phyloP scores from a whole-genome alignment of 2,888 invertebrate species.

The Nipponacmea schrenckii region DNA sequence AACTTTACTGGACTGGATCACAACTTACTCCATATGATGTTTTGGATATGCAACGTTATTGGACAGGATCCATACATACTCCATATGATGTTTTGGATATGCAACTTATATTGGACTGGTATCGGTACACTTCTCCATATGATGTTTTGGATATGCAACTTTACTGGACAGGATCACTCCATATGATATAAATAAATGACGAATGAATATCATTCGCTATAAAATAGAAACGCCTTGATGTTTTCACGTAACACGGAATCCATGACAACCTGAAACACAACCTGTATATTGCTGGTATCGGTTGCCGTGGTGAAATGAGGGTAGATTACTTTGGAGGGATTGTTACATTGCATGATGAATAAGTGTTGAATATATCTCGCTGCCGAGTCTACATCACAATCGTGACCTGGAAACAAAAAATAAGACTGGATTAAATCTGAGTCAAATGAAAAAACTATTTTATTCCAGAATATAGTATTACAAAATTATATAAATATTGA shows the following conservation, averaged over 20 bases:
- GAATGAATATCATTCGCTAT: conserved; percentile 24
- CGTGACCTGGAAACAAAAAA: conserved; percentile 70
- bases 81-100: no score
- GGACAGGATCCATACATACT: no score
- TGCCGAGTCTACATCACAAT: conserved; percentile 75
- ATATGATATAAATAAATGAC: no score
- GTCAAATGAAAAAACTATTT: neutral
- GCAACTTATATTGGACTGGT: no score
- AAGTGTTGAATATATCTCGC: conserved; percentile 76
- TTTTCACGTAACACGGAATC: conserved; percentile 76
- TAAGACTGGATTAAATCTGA: neutral
- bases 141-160: no score
- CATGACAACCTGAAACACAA: conserved; percentile 77
- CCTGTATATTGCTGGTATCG: conserved; percentile 76
- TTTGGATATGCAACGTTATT: no score
- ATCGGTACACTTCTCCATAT: no score
- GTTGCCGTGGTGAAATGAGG: conserved; percentile 78
- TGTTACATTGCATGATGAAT: conserved; percentile 73
- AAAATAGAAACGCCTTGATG: conserved; percentile 69
- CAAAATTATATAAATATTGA: no score
- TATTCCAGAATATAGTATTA: no score
- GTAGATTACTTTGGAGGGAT: conserved; percentile 74
- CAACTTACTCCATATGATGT: no score
- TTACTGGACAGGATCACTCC: no score
- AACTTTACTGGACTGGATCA: no score